Evolutionary conservation across 2,113 vertebrate genomes (phyloP).

Genomic region (Rhabdornis inornatus): DNA sequence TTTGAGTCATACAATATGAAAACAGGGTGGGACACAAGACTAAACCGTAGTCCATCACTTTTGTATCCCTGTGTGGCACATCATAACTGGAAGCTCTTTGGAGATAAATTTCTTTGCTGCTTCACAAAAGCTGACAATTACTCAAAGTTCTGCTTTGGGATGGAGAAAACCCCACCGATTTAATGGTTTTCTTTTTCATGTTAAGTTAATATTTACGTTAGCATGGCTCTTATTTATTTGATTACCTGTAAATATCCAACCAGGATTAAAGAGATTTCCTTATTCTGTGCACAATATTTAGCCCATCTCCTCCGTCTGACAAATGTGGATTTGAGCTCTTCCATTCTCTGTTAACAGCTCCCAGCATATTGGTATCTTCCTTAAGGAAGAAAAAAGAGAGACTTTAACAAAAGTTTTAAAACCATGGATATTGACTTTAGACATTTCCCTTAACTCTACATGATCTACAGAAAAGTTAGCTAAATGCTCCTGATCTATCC

Average conservation of each 20-base stretch:
- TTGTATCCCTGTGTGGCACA: background rate
- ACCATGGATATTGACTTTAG: background rate
- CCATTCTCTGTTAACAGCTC: background rate
- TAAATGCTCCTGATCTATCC: background rate
- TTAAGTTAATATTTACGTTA: background rate
- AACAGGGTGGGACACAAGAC: background rate
- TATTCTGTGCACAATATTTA: background rate
- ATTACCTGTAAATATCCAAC: background rate
- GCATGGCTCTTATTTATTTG: background rate
- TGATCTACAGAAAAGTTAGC: background rate
- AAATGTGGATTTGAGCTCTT: background rate
- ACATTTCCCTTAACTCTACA: background rate
- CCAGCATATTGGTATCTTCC: background rate
- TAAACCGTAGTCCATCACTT: background rate
- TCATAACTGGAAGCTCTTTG: background rate
- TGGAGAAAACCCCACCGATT: background rate
- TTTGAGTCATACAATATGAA: background rate
- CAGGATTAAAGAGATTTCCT: background rate
- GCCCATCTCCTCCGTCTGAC: background rate
- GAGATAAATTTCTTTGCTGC: background rate
- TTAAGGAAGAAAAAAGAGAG: background rate
- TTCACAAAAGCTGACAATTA: background rate
- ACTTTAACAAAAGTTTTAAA: background rate
- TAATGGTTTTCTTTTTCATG: background rate
- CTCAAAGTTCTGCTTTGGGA: background rate